Percentiles rank a stretch among this genome's conserved stretches.
Conservation (phyloP, 2,113 vertebrate species). For the Hiodon alosoides region DNA sequence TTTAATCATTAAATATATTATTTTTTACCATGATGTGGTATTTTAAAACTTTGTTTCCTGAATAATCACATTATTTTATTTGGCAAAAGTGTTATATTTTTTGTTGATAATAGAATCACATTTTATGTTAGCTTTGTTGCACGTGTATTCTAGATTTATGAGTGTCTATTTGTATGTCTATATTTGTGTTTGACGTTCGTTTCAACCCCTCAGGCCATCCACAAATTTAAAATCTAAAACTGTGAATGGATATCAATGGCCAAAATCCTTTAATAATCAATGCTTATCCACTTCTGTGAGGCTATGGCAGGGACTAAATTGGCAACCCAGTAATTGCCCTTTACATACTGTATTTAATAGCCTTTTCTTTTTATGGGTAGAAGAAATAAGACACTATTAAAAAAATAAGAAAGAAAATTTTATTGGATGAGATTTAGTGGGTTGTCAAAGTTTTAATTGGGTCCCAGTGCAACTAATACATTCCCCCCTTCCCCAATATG, state of each 20-base stretch:
- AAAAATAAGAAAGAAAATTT: too few species aligned
- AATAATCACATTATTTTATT: constrained; percentile 30
- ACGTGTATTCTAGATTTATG: background rate
- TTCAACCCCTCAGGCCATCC: constrained; percentile 21
- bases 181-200: constrained; percentile 16
- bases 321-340: too few species aligned
- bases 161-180: background rate
- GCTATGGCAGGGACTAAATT: background rate
- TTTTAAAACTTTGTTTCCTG: constrained; percentile 22
- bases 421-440: background rate
- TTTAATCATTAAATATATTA: constrained; percentile 42
- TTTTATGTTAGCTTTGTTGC: constrained; percentile 50
- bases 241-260: constrained; percentile 13
- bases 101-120: constrained; percentile 35
- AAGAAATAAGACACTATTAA: too few species aligned
- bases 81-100: constrained; percentile 24
- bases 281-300: background rate
- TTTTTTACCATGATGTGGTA: constrained; percentile 42
- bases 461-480: background rate
- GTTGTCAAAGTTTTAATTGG: background rate
- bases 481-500: too few species aligned
- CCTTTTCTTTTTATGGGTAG: too few species aligned
- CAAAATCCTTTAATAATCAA: background rate
- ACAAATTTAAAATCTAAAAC: constrained; percentile 25
- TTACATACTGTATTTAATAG: too few species aligned